phyloP scores from a whole-genome alignment of 2,113 vertebrate species.

The Ginglymostoma cirratum region DNA sequence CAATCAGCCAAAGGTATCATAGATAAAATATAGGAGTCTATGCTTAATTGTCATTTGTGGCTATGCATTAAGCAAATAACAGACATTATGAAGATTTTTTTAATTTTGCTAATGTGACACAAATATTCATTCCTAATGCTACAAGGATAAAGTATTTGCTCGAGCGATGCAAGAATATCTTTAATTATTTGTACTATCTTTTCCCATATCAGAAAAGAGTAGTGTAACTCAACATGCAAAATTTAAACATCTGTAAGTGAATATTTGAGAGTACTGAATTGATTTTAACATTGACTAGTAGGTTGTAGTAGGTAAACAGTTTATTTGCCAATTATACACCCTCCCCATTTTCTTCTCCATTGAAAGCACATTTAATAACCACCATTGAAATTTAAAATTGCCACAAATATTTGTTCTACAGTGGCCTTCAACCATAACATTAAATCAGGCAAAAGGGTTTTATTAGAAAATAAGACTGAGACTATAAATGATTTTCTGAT shows the following conservation, averaged over 20 bases:
- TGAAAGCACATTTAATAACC: not conserved
- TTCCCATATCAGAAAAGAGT: not conserved
- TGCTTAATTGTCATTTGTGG: not conserved
- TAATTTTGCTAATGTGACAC: not conserved
- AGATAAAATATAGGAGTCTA: not conserved
- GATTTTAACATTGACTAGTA: not conserved
- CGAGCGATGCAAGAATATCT: not conserved
- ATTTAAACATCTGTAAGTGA: not conserved
- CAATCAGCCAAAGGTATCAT: slow-evolving; percentile 49
- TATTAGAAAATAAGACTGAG: not conserved
- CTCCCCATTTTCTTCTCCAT: not conserved
- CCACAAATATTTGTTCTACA: not conserved
- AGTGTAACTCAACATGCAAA: not conserved
- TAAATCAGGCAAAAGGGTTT: not conserved
- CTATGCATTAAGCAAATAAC: not conserved
- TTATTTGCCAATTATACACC: not conserved
- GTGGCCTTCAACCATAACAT: not conserved
- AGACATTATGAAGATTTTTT: not conserved
- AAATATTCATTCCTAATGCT: not conserved
- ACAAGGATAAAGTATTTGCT: not conserved
- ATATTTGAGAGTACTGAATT: not conserved
- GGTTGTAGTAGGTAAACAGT: not conserved
- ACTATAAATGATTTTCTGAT: not conserved
- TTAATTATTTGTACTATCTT: not conserved
- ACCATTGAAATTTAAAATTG: not conserved